Evolutionary conservation across 2,888 invertebrate species (phyloP), one percentile per base, ranked within the genome.

Genomic region (Cheilosia vulpina): DNA sequence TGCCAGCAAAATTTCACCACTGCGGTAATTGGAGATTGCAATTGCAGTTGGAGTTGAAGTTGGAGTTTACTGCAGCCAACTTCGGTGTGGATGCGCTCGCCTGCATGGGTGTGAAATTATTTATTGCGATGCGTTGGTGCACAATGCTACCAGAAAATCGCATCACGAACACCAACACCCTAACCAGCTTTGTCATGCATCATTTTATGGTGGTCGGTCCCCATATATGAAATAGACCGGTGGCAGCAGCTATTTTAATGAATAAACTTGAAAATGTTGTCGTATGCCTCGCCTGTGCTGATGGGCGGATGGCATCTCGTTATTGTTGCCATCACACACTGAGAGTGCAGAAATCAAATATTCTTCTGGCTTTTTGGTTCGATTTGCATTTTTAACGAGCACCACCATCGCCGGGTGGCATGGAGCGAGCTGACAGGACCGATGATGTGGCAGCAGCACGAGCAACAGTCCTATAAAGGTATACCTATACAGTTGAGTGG

Each of bases 311-410:
- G 66, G n/a, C 34, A 15, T 63, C 31, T 52, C 66, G 66, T 24
- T 47, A 47, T 41, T 47, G 45, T 41, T 62, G 31, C 38, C 71
- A 72, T 58, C 65, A 60, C 72, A 85, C 72, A 77, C 50, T 24
- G 50, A 75, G 53, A 72, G 76, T 77, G 65, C 76, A 85, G 72
- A 71, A 81, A 85, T 85, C 81, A 77, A 81, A 85, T 85, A 85
- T 85, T 81, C 85, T 85, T 85, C 85, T 81, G 81, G 85, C 81
- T 85, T 72, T 85, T 85, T 77, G 81, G 76, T 85, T 81, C 76
- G 76, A 85, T 85, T 85, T 85, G 85, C 80, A 85, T 85, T 85
- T 85, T 85, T 85, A 85, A 85, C 85, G 85, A 85, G 68, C 65
- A 55, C 47, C 50, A 41, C 17, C 13, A 27, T 27, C 31, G 41